These are phyloP conservation scores for Pan paniscus DNA, from an alignment of 2,113 vertebrate species.

Conservation along the genomic window DNA sequence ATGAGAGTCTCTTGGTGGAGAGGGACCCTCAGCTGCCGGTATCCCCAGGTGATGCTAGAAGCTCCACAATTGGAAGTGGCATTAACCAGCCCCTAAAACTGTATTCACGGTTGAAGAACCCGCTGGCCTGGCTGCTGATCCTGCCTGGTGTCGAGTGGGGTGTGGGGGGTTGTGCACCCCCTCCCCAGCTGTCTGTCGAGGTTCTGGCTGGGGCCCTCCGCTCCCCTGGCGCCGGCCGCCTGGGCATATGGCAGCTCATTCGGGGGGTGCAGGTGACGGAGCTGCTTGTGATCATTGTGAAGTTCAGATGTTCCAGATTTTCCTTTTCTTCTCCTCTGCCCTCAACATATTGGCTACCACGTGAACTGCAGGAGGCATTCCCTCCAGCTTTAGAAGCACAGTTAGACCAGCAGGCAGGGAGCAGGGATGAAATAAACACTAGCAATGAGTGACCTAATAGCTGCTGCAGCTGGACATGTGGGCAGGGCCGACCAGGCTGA, in stretches of 20 bases:
- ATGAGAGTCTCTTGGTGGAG: neutral
- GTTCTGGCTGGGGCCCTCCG: neutral
- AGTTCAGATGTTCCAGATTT: constrained; percentile 46
- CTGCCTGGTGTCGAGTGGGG: neutral
- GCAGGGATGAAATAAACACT: accelerated
- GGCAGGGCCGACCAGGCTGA: accelerated
- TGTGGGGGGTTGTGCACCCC: accelerated
- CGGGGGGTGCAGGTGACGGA: neutral
- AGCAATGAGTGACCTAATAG: accelerated
- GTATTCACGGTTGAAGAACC: accelerated
- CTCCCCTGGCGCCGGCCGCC: accelerated
- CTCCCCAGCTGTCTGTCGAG: neutral
- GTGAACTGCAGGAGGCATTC: neutral
- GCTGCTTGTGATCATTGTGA: constrained; percentile 36
- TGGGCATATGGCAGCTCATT: constrained; percentile 46
- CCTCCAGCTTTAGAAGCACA: neutral
- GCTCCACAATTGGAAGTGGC: accelerated
- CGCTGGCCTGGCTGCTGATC: neutral
- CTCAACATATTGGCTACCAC: neutral
- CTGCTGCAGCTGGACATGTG: accelerated
- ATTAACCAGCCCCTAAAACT: accelerated
- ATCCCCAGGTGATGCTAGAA: neutral
- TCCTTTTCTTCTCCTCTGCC: neutral
- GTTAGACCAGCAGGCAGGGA: neutral
- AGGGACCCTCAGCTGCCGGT: neutral